Conservation (phyloP, 2,888 invertebrate genomes). For the Rhodophaea formosa region DNA sequence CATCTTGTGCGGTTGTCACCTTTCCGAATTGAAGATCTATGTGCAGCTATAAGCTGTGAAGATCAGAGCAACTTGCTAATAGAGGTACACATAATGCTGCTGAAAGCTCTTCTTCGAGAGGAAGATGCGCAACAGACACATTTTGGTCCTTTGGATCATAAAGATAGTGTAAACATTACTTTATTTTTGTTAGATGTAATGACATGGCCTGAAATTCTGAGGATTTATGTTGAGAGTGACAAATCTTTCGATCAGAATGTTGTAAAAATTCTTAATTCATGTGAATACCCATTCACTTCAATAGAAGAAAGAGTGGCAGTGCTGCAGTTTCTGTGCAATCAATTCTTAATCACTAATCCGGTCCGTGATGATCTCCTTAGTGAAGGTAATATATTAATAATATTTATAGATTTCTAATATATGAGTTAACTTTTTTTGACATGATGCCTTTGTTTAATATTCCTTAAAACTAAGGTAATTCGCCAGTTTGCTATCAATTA, state of each 20-base stretch:
- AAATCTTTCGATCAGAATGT: constrained; percentile 87
- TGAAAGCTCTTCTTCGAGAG: constrained; percentile 94
- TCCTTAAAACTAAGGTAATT: too few species aligned
- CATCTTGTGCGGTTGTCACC: constrained; percentile 95
- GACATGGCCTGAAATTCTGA: constrained; percentile 97
- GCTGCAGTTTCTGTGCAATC: constrained; percentile 95
- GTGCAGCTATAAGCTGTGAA: constrained; percentile 94
- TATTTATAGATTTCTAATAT: too few species aligned
- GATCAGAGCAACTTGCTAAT: constrained; percentile 95
- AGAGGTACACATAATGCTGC: constrained; percentile 96
- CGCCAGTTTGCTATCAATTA: too few species aligned
- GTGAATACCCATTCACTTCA: constrained; percentile 93
- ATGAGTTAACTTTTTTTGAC: too few species aligned
- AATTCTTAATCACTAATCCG: constrained; percentile 95
- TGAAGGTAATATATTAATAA: constrained; percentile 85
- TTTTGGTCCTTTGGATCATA: constrained; percentile 97
- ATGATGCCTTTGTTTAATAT: too few species aligned
- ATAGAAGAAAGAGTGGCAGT: constrained; percentile 90
- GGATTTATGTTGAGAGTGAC: constrained; percentile 96
- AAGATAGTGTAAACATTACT: constrained; percentile 97
- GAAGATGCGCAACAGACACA: constrained; percentile 97
- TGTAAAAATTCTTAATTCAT: constrained; percentile 84
- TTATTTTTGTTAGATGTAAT: constrained; percentile 96
- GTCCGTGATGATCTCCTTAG: constrained; percentile 96
- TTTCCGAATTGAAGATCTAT: constrained; percentile 97